Conservation (phyloP, 2,113 vertebrate species). For the Lepus timidus region DNA sequence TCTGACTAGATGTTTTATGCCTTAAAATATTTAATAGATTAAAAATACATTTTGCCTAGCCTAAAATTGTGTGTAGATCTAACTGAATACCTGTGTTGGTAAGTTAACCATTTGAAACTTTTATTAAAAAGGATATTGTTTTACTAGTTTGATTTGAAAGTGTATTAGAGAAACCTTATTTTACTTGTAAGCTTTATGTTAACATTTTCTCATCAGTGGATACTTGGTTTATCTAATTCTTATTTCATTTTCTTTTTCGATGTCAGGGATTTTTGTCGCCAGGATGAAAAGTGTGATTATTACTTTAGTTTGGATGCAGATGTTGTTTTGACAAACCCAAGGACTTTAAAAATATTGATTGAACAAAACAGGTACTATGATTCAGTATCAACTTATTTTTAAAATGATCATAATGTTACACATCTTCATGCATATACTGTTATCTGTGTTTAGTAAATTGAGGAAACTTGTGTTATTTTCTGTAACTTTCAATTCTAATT, state of each 20-base stretch:
- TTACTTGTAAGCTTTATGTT: neutral
- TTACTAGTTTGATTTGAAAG: conserved; percentile 16
- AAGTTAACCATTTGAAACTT: conserved; percentile 43
- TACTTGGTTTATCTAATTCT: conserved; percentile 19
- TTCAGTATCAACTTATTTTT: neutral
- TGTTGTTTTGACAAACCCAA: conserved; percentile 95
- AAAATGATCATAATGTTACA: conserved; percentile 40
- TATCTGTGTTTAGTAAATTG: neutral
- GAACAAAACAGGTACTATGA: conserved; percentile 97
- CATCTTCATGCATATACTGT: neutral
- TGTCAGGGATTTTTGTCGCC: conserved; percentile 94
- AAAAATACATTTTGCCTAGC: conserved; percentile 3
- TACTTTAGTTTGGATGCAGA: conserved; percentile 97
- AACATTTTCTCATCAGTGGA: neutral
- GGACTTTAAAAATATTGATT: conserved; percentile 95
- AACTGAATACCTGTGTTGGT: neutral
- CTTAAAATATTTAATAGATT: conserved; percentile 15
- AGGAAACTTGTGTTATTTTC: conserved; percentile 3
- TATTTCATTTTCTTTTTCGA: conserved; percentile 63
- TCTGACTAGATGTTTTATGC: neutral
- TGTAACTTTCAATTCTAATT: neutral
- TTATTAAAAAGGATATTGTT: neutral
- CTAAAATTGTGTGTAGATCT: neutral
- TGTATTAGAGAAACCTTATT: neutral
- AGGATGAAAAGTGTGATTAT: conserved; percentile 93